Evolutionary conservation across 1,140 invertebrate species (phyloP).

Genomic region (Hetaerina americana): DNA sequence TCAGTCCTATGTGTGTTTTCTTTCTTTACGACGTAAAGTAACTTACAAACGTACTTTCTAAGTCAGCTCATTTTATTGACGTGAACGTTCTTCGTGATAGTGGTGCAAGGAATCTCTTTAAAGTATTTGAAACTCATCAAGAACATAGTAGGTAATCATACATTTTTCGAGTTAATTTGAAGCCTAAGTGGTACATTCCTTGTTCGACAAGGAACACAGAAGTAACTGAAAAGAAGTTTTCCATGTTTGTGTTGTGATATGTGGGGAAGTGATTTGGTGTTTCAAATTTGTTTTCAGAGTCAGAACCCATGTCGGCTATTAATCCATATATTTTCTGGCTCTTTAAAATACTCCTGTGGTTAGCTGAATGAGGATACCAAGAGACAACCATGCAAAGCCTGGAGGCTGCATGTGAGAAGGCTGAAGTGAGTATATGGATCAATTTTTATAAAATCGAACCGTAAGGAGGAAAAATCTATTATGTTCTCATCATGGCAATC

Average conservation of each 20-base stretch:
- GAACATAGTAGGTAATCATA: background rate
- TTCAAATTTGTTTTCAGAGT: background rate
- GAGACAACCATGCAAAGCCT: slow-evolving; percentile 43
- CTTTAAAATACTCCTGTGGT: slow-evolving; percentile 8
- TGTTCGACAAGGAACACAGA: background rate
- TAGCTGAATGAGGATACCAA: slow-evolving; percentile 30
- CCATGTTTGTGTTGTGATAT: slow-evolving; percentile 2
- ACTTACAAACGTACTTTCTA: background rate
- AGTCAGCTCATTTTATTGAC: background rate
- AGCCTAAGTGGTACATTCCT: background rate
- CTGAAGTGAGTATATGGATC: slow-evolving; percentile 34
- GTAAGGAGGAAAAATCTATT: slow-evolving; percentile 9
- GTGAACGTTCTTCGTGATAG: background rate
- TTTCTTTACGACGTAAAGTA: background rate
- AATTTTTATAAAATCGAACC: slow-evolving; percentile 16
- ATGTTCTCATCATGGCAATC: slow-evolving; percentile 28
- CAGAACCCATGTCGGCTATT: background rate
- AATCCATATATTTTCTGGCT: background rate
- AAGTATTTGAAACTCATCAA: background rate
- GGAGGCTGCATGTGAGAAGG: slow-evolving; percentile 45
- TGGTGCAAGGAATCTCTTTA: background rate
- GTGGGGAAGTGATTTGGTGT: background rate
- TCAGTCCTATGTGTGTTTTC: background rate
- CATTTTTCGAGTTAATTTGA: background rate
- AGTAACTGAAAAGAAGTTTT: background rate